Base-by-base conservation (phyloP, 1,140 invertebrate species). In the Drosophila seguyi region DNA sequence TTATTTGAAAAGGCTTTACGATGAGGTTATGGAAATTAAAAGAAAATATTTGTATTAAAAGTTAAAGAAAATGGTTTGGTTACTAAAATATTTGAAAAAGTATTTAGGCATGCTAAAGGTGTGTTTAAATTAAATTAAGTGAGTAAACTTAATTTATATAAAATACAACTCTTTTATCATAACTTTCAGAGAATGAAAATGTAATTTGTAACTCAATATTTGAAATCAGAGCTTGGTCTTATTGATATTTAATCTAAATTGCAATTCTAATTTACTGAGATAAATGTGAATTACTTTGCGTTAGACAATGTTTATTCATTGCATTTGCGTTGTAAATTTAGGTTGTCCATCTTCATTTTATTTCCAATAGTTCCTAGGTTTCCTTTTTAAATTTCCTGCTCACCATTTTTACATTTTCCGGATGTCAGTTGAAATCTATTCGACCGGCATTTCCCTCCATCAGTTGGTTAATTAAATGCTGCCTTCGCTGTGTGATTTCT, bases 401-500 rank as follows among this genome's bases (percentile, higher is more conserved):
- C 11, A 22, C 13, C 48, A 63, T 56, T 74, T 74, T 56, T 11
- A 25, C 36, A 41, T 41, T 73, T 57, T 55, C 25, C 48, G 39
- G n/a, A 55, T 52, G 71, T 53, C 45, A 52, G 11, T 72, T 22
- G 8, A 39, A 69, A 47, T 62, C 41, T 47, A 75, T 75, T 42
- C 31, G 18, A 36, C 38, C 52, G 29, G 39, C 39, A 55, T 36
- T 50, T 65, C 11, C 60, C 39, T n/a, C 53, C 41, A 52, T 45
- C 78, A 66, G 71, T 57, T 79, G 74, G 81, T 72, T 83, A 84
- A 83, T 83, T 84, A 83, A 80, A 80, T 80, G 76, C 47, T 41
- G 53, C 53, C 47, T 39, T 60, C 57, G 25, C 52, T 57, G 55
- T 63, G 57, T 68, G 29, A 38, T 71, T 55, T 41, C 42, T 16